phyloP scores from a whole-genome alignment of 1,140 invertebrate genomes.

The Magallana angulata region DNA sequence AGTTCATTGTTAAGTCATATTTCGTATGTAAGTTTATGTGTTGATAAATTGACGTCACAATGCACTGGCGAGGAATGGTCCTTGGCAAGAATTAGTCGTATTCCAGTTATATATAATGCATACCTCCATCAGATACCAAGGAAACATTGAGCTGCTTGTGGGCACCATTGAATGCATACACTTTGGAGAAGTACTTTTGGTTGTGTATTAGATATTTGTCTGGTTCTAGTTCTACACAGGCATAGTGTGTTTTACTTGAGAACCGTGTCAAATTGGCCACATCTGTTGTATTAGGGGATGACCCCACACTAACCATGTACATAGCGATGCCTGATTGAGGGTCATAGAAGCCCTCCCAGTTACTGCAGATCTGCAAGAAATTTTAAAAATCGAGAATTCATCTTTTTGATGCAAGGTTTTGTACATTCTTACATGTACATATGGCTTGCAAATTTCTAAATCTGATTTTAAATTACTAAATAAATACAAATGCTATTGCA shows the following conservation, averaged over 20 bases:
- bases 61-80: no score
- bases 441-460: no score
- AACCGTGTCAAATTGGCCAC: conserved; percentile 51
- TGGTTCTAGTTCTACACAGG: conserved; percentile 48
- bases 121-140: conserved; percentile 63
- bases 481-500: conserved; percentile 21
- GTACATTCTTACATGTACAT: no score
- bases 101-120: background rate
- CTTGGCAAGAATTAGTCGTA: background rate
- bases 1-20: no score
- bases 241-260: conserved; percentile 41
- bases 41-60: no score
- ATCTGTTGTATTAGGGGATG: conserved; percentile 43
- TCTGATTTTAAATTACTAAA: no score
- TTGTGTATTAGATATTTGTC: conserved; percentile 55
- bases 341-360: conserved; percentile 67
- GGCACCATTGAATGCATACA: conserved; percentile 63
- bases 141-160: conserved; percentile 57
- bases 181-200: conserved; percentile 50
- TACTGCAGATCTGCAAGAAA: conserved; percentile 61
- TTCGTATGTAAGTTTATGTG: no score
- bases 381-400: no score
- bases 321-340: conserved; percentile 65
- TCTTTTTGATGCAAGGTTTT: no score
- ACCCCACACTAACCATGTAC: conserved; percentile 57